Percentiles rank a stretch among this genome's conserved stretches.
Evolutionary conservation across 92 coral and sea anemone species (phyloP).

Genomic region (Umimayanthus chanpuru): DNA sequence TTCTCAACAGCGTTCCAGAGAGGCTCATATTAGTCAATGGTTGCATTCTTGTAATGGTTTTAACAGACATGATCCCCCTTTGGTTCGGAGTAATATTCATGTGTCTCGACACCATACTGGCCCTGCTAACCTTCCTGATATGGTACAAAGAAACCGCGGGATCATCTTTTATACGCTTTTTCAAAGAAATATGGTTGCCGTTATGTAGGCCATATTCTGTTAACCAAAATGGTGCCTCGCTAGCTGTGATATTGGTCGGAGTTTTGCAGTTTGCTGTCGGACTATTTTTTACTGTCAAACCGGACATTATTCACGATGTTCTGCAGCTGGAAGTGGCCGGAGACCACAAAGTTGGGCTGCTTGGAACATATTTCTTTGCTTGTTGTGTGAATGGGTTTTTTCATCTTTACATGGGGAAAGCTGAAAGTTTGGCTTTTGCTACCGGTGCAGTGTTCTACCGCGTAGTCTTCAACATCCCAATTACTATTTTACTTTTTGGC

Average conservation of each 20-base stretch:
- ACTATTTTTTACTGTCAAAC: slow-evolving; percentile 43
- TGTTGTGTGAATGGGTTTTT: slow-evolving; percentile 51
- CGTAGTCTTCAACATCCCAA: slow-evolving; percentile 46
- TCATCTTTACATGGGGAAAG: slow-evolving; percentile 50
- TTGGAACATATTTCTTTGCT: slow-evolving; percentile 50
- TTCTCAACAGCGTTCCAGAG: slow-evolving; percentile 49
- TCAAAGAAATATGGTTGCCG: slow-evolving; percentile 30
- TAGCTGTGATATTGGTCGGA: slow-evolving; percentile 44
- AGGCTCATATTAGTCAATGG: slow-evolving; percentile 62
- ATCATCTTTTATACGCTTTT: slow-evolving; percentile 39
- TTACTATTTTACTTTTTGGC: slow-evolving; percentile 19
- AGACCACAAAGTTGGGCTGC: slow-evolving; percentile 39
- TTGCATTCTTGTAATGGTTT: slow-evolving; percentile 37
- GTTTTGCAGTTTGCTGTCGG: slow-evolving; percentile 46
- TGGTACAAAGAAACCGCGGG: slow-evolving; percentile 62
- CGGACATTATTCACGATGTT: slow-evolving; percentile 35
- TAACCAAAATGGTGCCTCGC: slow-evolving; percentile 4
- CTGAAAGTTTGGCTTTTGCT: slow-evolving; percentile 37
- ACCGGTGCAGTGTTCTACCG: slow-evolving; percentile 59
- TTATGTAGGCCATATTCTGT: slow-evolving; percentile 13
- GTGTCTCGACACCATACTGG: slow-evolving; percentile 49
- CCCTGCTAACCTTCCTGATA: slow-evolving; percentile 54
- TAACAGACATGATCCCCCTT: slow-evolving; percentile 50
- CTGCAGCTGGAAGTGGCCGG: slow-evolving; percentile 44
- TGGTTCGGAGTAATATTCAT: slow-evolving; percentile 60